phyloP scores from a whole-genome alignment of 1,140 invertebrate species.

The Hycleus phaleratus region DNA sequence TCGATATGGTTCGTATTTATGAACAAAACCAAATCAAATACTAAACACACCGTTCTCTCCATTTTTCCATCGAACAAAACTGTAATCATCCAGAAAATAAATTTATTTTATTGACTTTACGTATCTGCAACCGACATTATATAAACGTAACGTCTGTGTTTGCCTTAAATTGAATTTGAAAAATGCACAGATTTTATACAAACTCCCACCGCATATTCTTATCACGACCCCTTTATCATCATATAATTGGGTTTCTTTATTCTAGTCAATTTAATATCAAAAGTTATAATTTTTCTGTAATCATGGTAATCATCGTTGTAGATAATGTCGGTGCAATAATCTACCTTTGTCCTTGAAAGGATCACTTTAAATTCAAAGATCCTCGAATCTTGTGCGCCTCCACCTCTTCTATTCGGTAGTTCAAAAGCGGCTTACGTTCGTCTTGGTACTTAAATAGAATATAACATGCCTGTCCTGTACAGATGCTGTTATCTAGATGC shows the following conservation, averaged over 20 bases:
- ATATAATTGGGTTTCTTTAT: background rate
- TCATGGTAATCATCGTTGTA: background rate
- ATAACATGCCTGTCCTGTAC: slow-evolving; percentile 21
- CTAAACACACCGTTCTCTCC: too few relatives aligned
- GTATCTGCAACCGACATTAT: too few relatives aligned
- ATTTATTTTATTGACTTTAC: too few relatives aligned
- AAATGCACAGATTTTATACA: too few relatives aligned
- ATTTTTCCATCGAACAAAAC: too few relatives aligned
- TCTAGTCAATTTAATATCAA: background rate
- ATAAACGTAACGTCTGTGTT: too few relatives aligned
- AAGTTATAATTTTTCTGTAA: background rate
- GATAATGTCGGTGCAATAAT: too few relatives aligned
- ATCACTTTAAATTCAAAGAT: slow-evolving; percentile 3
- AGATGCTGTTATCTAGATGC: slow-evolving; percentile 18
- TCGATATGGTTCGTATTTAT: too few relatives aligned
- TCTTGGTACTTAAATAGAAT: slow-evolving; percentile 19
- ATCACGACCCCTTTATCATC: background rate
- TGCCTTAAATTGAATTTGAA: too few relatives aligned
- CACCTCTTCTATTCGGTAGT: background rate
- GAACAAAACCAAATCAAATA: too few relatives aligned
- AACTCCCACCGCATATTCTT: background rate
- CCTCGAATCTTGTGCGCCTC: slow-evolving; percentile 1
- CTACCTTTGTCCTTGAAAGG: slow-evolving; percentile 13
- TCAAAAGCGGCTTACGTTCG: slow-evolving; percentile 20
- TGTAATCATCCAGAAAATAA: too few relatives aligned